Conservation (phyloP, 2,797 vertebrate species). For the Helarctos malayanus region DNA sequence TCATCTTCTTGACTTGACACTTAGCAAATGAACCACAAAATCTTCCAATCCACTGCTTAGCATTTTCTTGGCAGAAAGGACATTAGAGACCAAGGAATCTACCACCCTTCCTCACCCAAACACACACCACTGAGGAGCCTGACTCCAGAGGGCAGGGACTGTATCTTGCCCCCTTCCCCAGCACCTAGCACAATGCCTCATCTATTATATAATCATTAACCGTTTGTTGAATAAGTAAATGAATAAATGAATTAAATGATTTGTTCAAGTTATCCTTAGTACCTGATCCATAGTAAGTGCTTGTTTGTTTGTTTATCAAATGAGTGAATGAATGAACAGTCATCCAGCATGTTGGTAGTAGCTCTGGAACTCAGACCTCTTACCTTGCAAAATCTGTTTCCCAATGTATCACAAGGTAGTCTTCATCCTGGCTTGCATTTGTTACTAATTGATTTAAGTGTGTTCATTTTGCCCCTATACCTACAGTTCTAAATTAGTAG, state of each 20-base stretch:
- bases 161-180: background rate
- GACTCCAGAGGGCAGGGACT: background rate
- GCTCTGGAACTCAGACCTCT: background rate
- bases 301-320: background rate
- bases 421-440: background rate
- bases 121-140: background rate
- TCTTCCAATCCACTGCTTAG: slow-evolving; percentile 57
- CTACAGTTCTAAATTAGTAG: background rate
- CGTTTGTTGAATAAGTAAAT: background rate
- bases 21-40: slow-evolving; percentile 63
- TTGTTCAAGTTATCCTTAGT: background rate
- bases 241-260: background rate
- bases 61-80: slow-evolving; percentile 61
- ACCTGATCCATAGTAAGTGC: background rate
- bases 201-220: background rate
- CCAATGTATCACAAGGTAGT: background rate
- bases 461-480: background rate
- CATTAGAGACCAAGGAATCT: background rate
- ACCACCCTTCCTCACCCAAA: background rate
- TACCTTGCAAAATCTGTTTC: background rate
- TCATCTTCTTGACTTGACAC: slow-evolving; percentile 70
- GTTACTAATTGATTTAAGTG: background rate
- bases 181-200: background rate
- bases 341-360: background rate
- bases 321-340: background rate